Evolutionary conservation across 2,888 invertebrate species (phyloP).

Genomic region (Aspidiotus rigidus): DNA sequence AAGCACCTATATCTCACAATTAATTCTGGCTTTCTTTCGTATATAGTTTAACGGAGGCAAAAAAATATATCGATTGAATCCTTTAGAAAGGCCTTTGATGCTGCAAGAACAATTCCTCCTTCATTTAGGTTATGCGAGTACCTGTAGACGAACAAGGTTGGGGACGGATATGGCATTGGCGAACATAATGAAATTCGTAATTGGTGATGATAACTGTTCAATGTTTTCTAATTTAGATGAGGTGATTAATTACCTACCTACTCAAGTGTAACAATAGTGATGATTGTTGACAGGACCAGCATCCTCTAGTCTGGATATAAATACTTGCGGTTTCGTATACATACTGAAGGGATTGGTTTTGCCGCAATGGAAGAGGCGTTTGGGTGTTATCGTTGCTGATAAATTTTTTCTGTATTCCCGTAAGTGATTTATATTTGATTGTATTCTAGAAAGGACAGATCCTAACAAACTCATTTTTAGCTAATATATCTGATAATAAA

Average conservation of each 20-base stretch:
- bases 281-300: conserved; percentile 43
- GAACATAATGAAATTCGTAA: conserved; percentile 49
- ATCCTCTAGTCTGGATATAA: conserved; percentile 47
- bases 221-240: not conserved
- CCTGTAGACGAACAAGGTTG: conserved; percentile 51
- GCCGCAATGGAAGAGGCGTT: conserved; percentile 57
- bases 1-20: too few species aligned
- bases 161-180: conserved; percentile 58
- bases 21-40: not conserved
- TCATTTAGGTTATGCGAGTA: conserved; percentile 52
- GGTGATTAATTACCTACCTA: too few species aligned
- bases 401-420: conserved; percentile 52
- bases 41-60: conserved; percentile 49
- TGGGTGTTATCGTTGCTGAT: conserved; percentile 53
- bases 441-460: too few species aligned
- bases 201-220: conserved; percentile 41
- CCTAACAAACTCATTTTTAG: too few species aligned
- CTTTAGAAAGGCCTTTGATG: conserved; percentile 51
- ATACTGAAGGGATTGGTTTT: conserved; percentile 59
- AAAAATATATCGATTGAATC: conserved; percentile 50
- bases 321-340: conserved; percentile 46
- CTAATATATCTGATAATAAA: too few species aligned
- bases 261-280: too few species aligned
- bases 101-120: conserved; percentile 55
- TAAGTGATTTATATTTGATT: conserved; percentile 39